These are phyloP conservation scores for Sebastes melanostomus DNA, from an alignment of 2,797 vertebrate genomes.

Conservation along the genomic window DNA sequence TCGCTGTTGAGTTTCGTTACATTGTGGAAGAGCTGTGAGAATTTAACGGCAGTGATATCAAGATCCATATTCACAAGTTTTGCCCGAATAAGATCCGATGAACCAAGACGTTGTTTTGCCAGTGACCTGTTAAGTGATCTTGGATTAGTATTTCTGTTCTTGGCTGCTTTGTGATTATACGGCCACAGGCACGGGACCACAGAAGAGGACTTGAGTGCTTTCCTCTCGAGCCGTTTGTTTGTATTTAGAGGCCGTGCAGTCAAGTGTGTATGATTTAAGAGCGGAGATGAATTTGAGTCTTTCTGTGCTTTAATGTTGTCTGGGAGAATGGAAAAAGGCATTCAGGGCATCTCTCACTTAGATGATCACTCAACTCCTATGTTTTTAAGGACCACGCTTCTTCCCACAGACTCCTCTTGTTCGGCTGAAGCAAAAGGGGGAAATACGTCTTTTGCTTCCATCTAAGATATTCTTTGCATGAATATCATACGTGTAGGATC, in stretches of 20 bases:
- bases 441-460: neutral
- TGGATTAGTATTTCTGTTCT: conserved; percentile 55
- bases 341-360: conserved; percentile 11
- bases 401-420: conserved; percentile 22
- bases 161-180: conserved; percentile 59
- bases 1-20: conserved; percentile 12
- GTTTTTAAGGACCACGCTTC: conserved; percentile 17
- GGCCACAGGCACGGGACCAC: conserved; percentile 28
- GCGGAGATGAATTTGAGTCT: conserved; percentile 29
- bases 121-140: conserved; percentile 55
- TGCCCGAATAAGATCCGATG: conserved; percentile 6
- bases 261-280: conserved; percentile 54
- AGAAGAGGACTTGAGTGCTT: conserved; percentile 48
- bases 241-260: conserved; percentile 51
- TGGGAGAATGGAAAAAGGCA: conserved; percentile 22
- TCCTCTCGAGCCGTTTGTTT: conserved; percentile 49
- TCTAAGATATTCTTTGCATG: neutral
- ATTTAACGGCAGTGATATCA: neutral
- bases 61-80: neutral
- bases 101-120: conserved; percentile 10
- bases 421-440: conserved; percentile 4
- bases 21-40: conserved; percentile 26
- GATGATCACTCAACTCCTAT: conserved; percentile 22
- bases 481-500: conserved; percentile 8
- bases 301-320: conserved; percentile 24